Evolutionary conservation across 2,113 vertebrate species (phyloP), one percentile per base, ranked within the genome.

Genomic region (Misgurnus mizolepis): DNA sequence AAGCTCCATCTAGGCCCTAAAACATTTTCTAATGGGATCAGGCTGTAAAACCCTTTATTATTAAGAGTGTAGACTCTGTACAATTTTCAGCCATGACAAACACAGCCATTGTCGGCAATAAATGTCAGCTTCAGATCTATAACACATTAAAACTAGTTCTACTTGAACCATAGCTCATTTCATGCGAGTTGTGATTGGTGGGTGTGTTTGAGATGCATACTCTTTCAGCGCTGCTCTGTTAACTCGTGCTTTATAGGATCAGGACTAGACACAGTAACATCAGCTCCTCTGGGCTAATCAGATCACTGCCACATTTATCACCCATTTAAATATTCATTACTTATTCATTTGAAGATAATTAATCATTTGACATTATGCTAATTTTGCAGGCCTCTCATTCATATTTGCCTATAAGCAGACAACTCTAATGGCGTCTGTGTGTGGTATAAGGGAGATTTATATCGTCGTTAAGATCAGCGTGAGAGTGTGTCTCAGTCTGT

Each of bases 301-400:
- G 89, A 91, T 93, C 89, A 91, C 72, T 81, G 72, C 72, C 72
- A 88, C 83, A 87, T 91, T 89, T 89, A 88, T 89, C 90, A 89
- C 90, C 87, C 47, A 91, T 91, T 90, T 89, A 87, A 79, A 62
- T 0, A 88, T 90, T 87, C 72, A 91, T 81, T 82, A 71, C 47
- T 91, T 90, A 91, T 91, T 91, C 88, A 90, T 87, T 90, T 86
- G 87, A 87, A 90, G 88, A 82, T 88, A 90, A 90, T 89, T 90
- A 89, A 89, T 89, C 81, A 88, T 82, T 89, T 88, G 87, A 87
- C 83, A 89, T 87, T 89, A 90, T 90, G 88, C 82, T 85, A 89
- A 89, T 91, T 68, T 58, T 68, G 70, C 41, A 40, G 78, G 74
- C 88, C 81, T 76, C 82, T 61, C 82, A 83, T 71, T 85, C 78